Evolutionary conservation across 2,888 invertebrate genomes (phyloP), one percentile per base, ranked within the genome.

Genomic region (Tetheella fluctuosa): DNA sequence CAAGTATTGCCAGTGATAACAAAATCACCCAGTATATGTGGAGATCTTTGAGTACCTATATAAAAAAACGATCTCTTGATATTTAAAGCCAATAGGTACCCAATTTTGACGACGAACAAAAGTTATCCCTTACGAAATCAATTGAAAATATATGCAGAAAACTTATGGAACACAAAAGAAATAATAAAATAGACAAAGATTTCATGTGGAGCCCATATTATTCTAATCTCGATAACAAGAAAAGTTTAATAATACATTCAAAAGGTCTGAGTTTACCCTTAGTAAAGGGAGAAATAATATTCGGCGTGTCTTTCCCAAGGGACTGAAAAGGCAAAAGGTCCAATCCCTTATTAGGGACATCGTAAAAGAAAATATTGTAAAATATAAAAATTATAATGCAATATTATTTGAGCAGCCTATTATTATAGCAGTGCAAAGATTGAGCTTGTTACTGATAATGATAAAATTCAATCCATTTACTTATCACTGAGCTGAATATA

Each of bases 231-330:
- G 81, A 82, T 83, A 85, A 84, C 85, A 87, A 84, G 83, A 82
- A 86, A 88, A 88, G 80, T 88, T 88, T 83, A 84, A 85, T 85
- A 88, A 84, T 81, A 88, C 85, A 83, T 86, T 85, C 80, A 85
- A 84, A 86, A 82, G 82, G 82, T 79, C 79, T 70, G 69, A 79
- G 79, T 81, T 83, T 80, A 78, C 76, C 84, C 77, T 81, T 79
- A 79, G 80, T 74, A 73, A 76, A 79, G 77, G 79, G 74, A 78
- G 78, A 85, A 86, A 87, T 87, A 87, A 88, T 87, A 88, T 87
- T 85, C 81, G 79, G 77, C 79, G 75, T 80, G 79, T 77, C 77
- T 79, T 73, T 73, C 88, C 81, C 81, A 64, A 73, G 86, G 87
- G 87, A 81, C 76, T 67, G 69, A 85, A 87, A 88, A 84, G 85